A percentile compares a stretch with the other conserved stretches of the same genome.
Evolutionary conservation across 2,113 vertebrate species (phyloP).

Genomic region (Siphamia tubifer): DNA sequence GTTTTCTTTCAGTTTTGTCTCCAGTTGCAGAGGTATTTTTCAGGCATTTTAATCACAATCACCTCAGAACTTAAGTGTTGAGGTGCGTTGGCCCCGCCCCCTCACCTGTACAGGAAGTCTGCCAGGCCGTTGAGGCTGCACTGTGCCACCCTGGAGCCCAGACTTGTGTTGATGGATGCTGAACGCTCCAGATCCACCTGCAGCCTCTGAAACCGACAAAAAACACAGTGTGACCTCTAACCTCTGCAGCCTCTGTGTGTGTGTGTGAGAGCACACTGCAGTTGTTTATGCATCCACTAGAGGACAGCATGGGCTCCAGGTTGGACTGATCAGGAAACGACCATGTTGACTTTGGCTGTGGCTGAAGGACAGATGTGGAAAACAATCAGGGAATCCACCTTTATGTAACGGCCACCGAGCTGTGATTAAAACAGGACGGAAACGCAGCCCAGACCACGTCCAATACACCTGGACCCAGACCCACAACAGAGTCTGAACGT

Average conservation of each 20-base stretch:
- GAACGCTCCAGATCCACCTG: slow-evolving; percentile 87
- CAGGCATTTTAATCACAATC: too few relatives aligned
- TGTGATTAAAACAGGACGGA: slow-evolving; percentile 26
- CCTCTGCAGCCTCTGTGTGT: too few relatives aligned
- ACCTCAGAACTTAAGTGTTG: too few relatives aligned
- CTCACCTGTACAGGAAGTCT: slow-evolving; percentile 92
- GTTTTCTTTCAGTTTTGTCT: too few relatives aligned
- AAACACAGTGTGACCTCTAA: neutral
- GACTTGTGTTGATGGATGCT: slow-evolving; percentile 81
- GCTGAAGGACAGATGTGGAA: slow-evolving; percentile 33
- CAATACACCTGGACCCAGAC: slow-evolving; percentile 1
- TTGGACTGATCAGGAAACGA: slow-evolving; percentile 20
- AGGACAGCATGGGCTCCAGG: neutral
- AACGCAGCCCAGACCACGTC: neutral
- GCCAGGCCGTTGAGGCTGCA: slow-evolving; percentile 87
- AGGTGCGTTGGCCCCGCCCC: too few relatives aligned
- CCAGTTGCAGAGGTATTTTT: too few relatives aligned
- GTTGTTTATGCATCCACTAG: neutral
- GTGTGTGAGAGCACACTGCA: too few relatives aligned
- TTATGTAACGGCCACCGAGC: slow-evolving; percentile 15
- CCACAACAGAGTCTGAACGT: too few relatives aligned
- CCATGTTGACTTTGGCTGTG: slow-evolving; percentile 47
- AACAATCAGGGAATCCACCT: slow-evolving; percentile 35
- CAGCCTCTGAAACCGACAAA: slow-evolving; percentile 77
- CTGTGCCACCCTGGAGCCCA: slow-evolving; percentile 85